Evolutionary conservation across 2,797 vertebrate genomes (phyloP), one percentile per base, ranked within the genome.

Genomic region (Botia almorhae): DNA sequence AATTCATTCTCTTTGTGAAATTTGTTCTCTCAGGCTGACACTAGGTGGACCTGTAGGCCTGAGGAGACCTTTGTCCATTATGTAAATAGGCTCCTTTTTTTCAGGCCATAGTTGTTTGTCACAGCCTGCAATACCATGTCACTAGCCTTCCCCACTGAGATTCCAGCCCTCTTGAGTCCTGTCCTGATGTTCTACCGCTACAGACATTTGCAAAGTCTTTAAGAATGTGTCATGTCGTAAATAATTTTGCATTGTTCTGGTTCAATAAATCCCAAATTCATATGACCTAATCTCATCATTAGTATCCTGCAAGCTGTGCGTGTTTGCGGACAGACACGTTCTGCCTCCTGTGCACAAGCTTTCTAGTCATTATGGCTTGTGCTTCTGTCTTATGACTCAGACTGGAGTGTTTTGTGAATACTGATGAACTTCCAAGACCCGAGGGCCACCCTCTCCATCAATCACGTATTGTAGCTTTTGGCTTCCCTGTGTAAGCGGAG

Each of bases 381-480:
- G 88, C 91, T 91, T 90, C 85, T 86, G 87, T 87, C 90, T 77
- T 84, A 91, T 84, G 63, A 90, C 87, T 76, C 73, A 87, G 85
- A 89, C 89, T 86, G 85, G 87, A 89, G 92, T 91, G 89, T 88
- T 83, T 86, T 86, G 63, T 94, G 93, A 93, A 94, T 94, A 92
- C 93, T 93, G 93, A 94, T 93, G 89, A 91, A 91, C 91, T 93
- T 92, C 92, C 92, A 92, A 93, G 91, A 89, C 90, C 90, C 91
- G 87, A 92, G 91, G 91, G 92, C 91, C 91, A 90, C 88, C 91
- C 91, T 88, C 89, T 89, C 92, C 90, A 89, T 93, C 91, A 92
- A 93, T 93, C 92, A 92, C 84, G 67, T 43, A 68, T 72, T 84
- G 80, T 75, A 85, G 78, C 80, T 81, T 72, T 74, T 81, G 81